phyloP scores from a whole-genome alignment of 2,113 vertebrate genomes.

The Egretta garzetta region DNA sequence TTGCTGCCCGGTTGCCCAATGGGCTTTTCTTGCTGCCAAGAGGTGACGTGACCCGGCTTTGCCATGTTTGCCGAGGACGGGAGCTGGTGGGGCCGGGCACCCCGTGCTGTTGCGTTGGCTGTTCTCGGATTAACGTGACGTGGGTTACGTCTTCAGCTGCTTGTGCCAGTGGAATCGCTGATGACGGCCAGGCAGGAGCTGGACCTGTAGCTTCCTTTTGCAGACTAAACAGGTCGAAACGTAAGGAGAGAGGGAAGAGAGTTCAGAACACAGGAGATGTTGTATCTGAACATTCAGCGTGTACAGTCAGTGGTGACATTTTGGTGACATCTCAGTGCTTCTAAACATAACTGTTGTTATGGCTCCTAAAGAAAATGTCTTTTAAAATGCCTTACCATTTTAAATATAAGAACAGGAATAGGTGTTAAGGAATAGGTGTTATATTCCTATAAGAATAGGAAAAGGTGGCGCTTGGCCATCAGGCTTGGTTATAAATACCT shows the following conservation, averaged over 20 bases:
- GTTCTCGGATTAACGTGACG: fast-evolving
- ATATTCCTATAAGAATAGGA: no score
- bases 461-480: neutral
- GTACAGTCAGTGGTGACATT: neutral
- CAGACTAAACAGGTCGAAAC: neutral
- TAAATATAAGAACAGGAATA: neutral
- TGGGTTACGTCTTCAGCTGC: neutral
- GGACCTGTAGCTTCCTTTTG: neutral
- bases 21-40: neutral
- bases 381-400: neutral
- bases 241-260: neutral
- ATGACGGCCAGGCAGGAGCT: neutral
- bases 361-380: neutral
- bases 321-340: neutral
- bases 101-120: no score
- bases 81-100: neutral
- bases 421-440: no score
- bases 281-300: neutral
- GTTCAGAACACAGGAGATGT: neutral
- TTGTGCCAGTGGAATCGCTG: neutral
- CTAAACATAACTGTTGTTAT: neutral
- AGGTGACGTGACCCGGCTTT: neutral
- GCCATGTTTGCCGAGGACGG: neutral
- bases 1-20: neutral
- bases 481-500: neutral